Evolutionary conservation across 2,888 invertebrate species (phyloP).

Genomic region (Pachymerium ferrugineum): DNA sequence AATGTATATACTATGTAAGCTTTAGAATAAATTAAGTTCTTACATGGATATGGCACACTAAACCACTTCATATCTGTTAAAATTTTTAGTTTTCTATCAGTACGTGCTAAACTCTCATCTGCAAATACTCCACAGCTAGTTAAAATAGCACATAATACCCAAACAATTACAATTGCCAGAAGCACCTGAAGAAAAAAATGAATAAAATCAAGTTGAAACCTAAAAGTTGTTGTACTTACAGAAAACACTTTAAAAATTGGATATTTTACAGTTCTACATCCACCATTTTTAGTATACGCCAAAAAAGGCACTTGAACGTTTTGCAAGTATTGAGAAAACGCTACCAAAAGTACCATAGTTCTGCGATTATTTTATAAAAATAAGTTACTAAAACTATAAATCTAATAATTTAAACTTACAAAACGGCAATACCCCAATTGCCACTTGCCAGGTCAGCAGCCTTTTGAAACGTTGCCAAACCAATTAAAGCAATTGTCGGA

Average conservation of each 20-base stretch:
- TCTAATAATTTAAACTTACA: constrained; percentile 42
- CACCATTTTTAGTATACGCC: constrained; percentile 41
- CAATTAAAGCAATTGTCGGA: constrained; percentile 48
- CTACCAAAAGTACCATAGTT: constrained; percentile 42
- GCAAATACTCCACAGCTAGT: constrained; percentile 61
- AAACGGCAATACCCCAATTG: constrained; percentile 46
- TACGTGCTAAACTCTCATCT: constrained; percentile 63
- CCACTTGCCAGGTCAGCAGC: constrained; percentile 44
- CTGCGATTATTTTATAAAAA: no score
- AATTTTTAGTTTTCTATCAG: constrained; percentile 65
- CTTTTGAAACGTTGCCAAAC: constrained; percentile 46
- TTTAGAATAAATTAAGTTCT: constrained; percentile 36
- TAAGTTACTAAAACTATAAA: neutral
- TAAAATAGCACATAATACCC: constrained; percentile 66
- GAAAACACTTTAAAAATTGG: constrained; percentile 30
- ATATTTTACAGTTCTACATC: constrained; percentile 30
- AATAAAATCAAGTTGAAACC: neutral
- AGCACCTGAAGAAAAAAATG: constrained; percentile 55
- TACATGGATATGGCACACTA: constrained; percentile 70
- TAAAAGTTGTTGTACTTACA: neutral
- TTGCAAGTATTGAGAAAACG: constrained; percentile 45
- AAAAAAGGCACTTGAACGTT: constrained; percentile 39
- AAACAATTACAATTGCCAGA: constrained; percentile 68
- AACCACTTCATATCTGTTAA: constrained; percentile 73
- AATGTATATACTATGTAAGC: neutral